A percentile compares a stretch with the other conserved stretches of the same genome.
phyloP scores from a whole-genome alignment of 2,888 invertebrate genomes.

The Esperia sulphurella region DNA sequence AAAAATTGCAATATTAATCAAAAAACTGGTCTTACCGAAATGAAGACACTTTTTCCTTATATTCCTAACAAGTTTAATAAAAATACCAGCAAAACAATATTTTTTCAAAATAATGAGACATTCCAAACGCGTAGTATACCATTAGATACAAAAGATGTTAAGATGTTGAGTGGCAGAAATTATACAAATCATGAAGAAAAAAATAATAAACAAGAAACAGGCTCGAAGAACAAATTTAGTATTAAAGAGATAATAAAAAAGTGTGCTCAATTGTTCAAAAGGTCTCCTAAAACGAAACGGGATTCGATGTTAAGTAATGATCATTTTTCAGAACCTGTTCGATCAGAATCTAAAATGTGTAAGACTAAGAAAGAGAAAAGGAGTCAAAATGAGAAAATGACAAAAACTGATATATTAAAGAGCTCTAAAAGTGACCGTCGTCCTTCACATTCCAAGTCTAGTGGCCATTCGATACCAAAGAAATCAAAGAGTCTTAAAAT shows the following conservation, averaged over 20 bases:
- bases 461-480: constrained; percentile 1
- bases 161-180: not conserved
- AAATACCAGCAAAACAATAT: constrained; percentile 23
- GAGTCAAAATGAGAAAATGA: no score
- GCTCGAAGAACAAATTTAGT: not conserved
- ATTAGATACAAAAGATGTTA: not conserved
- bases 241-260: not conserved
- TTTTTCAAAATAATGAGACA: constrained; percentile 5
- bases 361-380: no score
- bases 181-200: no score
- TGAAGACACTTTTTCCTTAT: constrained; percentile 36
- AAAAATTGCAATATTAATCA: not conserved
- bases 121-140: no score
- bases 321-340: no score
- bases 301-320: no score
- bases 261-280: constrained; percentile 9
- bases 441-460: not conserved
- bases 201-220: not conserved
- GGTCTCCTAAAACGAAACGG: not conserved
- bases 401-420: constrained; percentile 1
- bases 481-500: constrained; percentile 16
- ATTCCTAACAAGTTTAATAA: constrained; percentile 32
- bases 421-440: constrained; percentile 12
- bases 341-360: no score
- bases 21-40: constrained; percentile 10